Evolutionary conservation across 2,888 invertebrate species (phyloP).

Genomic region (Dasysyrphus tricinctus): DNA sequence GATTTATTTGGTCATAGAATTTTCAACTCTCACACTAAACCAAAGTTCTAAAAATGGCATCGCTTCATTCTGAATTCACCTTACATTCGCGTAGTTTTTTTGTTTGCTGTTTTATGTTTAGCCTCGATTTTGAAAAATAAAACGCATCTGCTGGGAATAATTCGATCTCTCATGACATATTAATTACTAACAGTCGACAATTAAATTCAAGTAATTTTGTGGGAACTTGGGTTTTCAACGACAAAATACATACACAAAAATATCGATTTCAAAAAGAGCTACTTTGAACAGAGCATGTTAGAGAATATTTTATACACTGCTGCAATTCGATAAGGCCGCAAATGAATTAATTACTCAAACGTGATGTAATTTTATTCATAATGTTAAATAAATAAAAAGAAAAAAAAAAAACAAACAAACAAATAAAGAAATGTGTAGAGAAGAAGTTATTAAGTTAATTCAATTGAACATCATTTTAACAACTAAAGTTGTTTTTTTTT

Average conservation of each 20-base stretch:
- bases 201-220: constrained; percentile 57
- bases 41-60: constrained; percentile 33
- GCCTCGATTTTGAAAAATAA: constrained; percentile 38
- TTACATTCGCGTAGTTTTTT: not conserved
- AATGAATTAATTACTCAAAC: constrained; percentile 57
- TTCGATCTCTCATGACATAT: constrained; percentile 47
- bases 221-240: constrained; percentile 32
- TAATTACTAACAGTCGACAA: constrained; percentile 49
- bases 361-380: constrained; percentile 60
- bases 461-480: constrained; percentile 28
- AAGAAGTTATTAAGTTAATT: constrained; percentile 4
- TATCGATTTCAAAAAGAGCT: constrained; percentile 2
- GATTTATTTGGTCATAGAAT: constrained; percentile 49
- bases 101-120: not conserved
- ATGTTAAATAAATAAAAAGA: constrained; percentile 12
- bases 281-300: constrained; percentile 9
- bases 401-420: no score
- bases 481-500: not conserved
- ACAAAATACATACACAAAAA: constrained; percentile 13
- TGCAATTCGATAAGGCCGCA: constrained; percentile 41
- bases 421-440: not conserved
- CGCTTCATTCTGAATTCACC: constrained; percentile 19
- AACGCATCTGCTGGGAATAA: constrained; percentile 41
- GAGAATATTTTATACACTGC: not conserved
- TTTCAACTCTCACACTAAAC: constrained; percentile 13